Base-by-base conservation (phyloP, 2,113 vertebrate species). In the Salvelinus sp. region DNA sequence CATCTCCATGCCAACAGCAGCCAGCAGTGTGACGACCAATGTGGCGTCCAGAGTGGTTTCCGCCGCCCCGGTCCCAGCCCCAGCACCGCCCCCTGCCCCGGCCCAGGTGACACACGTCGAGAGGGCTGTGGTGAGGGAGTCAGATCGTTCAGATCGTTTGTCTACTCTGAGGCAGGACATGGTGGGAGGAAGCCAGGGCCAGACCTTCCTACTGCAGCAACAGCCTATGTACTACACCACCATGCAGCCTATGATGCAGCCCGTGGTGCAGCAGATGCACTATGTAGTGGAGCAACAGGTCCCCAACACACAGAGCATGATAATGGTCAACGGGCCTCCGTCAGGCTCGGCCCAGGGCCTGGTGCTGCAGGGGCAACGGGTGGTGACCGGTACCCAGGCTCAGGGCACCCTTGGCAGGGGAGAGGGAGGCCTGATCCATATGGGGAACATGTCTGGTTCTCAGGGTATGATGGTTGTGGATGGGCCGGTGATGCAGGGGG, bases 241-340 rank as follows among this genome's bases (percentile, higher is more conserved):
- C 12, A 54, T 18, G 50, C 50, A 77, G 64, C 6, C 77, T 75
- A 6, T 83, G 16, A 1, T 85, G 38, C 90, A 77, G 64, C 6
- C 77, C 75, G 3, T 82, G 12, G 1, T 85, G 38, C 90, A 87
- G 74, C 83, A 84, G 0, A 76, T 86, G 78, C 87, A 82, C 20
- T 92, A 91, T 72, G 27, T 90, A 4, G 66, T 90, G 3, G 88
- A 91, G 65, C 88, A 84, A 0, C 90, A 87, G 73, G 28, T 83
- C 6, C 84, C 87, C 67, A 87, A 60, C 79, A 80, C 72, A 50
- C 87, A 88, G 73, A 72, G 69, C 10, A 78, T 89, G 77, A 69
- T 83, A 9, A 23, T 91, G 44, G 33, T 87, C 7, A 86, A 86
- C 1, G 74, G 74, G 44, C 75, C 30, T 78, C 73, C 1, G 62